Conservation (phyloP, 2,113 vertebrate genomes). For the Lynx canadensis region DNA sequence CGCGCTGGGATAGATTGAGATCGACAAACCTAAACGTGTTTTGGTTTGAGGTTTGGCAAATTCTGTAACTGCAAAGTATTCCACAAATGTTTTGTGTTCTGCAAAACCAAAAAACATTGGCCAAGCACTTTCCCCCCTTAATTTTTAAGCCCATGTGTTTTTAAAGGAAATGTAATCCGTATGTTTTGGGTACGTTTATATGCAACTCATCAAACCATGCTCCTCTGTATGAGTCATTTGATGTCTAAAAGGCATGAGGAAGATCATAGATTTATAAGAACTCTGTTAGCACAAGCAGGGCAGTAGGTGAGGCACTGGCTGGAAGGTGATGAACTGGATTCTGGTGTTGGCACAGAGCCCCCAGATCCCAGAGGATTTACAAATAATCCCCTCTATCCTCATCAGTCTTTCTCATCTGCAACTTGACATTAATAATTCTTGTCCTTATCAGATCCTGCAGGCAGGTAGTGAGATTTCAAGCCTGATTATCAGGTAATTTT, state of each 20-base stretch:
- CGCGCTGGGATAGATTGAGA: conserved; percentile 42
- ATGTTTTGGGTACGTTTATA: conserved; percentile 78
- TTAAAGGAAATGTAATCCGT: conserved; percentile 80
- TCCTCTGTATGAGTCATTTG: conserved; percentile 43
- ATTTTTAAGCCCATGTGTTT: conserved; percentile 80
- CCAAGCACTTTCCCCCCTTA: conserved; percentile 66
- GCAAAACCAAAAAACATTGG: conserved; percentile 78
- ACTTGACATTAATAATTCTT: neutral
- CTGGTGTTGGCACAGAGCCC: neutral
- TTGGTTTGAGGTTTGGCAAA: conserved; percentile 83
- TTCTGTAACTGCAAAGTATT: conserved; percentile 69
- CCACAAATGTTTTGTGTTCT: conserved; percentile 82
- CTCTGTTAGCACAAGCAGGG: neutral
- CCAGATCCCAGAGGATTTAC: neutral
- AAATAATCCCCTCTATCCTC: conserved; percentile 4
- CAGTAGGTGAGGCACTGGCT: neutral
- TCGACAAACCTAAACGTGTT: conserved; percentile 80
- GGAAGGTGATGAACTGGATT: neutral
- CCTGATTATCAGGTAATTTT: neutral
- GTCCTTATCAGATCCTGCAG: neutral
- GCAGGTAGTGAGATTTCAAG: neutral
- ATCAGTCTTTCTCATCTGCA: neutral
- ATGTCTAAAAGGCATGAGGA: conserved; percentile 38
- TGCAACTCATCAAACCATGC: conserved; percentile 69
- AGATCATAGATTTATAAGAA: neutral